Evolutionary conservation across 2,113 vertebrate species (phyloP), one percentile per base, ranked within the genome.

Genomic region (Globicephala melas): DNA sequence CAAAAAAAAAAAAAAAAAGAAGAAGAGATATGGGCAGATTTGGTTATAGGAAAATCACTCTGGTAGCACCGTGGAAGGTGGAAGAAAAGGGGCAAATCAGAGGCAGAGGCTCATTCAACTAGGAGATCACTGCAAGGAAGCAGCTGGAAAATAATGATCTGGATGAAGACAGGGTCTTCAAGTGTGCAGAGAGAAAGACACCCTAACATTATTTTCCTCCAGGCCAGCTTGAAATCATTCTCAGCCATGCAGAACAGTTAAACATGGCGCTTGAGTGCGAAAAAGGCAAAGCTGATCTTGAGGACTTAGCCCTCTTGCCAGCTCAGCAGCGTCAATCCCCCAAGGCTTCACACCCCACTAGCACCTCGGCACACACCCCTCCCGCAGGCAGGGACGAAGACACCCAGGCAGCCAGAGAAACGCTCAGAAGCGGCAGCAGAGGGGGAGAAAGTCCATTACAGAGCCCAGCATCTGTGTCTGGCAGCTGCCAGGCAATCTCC

Each of bases 401-500:
- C 98, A 98, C 98, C 97, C 76, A 95, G 97, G 97, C 98, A 98
- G 98, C 98, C 98, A 98, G 98, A 97, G 98, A 98, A 98, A 93
- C 98, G 89, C 98, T 98, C 98, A 44, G 95, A 98, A 97, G 98
- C 98, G 95, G 98, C 98, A 90, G 92, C 89, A 87, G 63, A 83
- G 96, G 65, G 97, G 98, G 96, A 92, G 97, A 96, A 97, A 98
- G 98, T 96, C 96, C 98, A 98, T 98, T 98, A 97, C 93, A 50
- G 97, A 98, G 98, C 97, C 97, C 98, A 98, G 98, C 99, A 99
- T 99, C 99, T 99, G 99, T 97, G 98, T 96, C 97, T 98, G 94
- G 98, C 99, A 99, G 98, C 99, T 99, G 99, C 98, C 98, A 98
- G 98, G 98, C 97, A 95, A 96, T 94, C 98, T 98, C 99, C 99